These are phyloP conservation scores for Fregata magnificens DNA, from an alignment of 2,113 vertebrate species.

Conservation along the genomic window DNA sequence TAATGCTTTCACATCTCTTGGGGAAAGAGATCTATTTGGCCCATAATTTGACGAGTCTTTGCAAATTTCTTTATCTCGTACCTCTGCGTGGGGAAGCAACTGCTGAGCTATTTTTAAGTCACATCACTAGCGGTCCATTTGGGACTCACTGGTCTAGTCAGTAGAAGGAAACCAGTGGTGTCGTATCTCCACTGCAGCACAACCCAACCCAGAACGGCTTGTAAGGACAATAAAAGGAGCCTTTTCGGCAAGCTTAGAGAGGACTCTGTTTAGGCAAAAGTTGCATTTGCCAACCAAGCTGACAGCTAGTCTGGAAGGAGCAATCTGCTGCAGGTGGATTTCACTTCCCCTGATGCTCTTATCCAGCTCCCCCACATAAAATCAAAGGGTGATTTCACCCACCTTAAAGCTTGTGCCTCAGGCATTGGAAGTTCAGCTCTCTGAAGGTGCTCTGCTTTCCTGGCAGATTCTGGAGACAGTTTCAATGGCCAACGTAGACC, in stretches of 20 bases:
- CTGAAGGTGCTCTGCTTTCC: background rate
- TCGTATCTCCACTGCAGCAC: background rate
- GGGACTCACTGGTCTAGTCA: background rate
- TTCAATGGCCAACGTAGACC: background rate
- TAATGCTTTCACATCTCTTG: background rate
- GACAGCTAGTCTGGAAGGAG: background rate
- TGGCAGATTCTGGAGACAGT: background rate
- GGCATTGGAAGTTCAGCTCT: background rate
- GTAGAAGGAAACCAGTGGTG: background rate
- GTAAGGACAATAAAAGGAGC: background rate
- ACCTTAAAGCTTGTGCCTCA: background rate
- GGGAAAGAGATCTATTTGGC: background rate
- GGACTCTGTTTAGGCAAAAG: background rate
- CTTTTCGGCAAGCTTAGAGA: background rate
- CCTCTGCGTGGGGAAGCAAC: background rate
- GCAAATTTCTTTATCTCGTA: background rate
- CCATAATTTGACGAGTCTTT: background rate
- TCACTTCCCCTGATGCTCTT: background rate
- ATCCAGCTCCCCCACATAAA: background rate
- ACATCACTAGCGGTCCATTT: background rate
- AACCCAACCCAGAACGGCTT: background rate
- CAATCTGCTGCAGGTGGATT: background rate
- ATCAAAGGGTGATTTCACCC: background rate
- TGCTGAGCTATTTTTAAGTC: background rate
- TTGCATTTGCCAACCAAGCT: background rate